These are phyloP conservation scores for Sacculina carcini DNA, from an alignment of 2,888 invertebrate genomes.

Conservation along the genomic window DNA sequence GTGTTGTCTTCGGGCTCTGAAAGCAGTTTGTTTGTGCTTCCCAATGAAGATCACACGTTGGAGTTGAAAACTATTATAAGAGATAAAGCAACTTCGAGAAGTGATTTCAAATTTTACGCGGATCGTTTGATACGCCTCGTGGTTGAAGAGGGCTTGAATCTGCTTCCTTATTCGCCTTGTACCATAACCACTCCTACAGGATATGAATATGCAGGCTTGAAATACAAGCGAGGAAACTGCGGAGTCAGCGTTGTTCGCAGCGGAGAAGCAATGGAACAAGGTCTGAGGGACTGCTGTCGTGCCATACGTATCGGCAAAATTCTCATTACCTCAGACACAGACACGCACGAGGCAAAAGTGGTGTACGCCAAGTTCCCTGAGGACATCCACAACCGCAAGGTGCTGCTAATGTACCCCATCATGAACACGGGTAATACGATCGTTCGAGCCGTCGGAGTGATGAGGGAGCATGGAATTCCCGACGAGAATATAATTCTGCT, in stretches of 20 bases:
- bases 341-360: conserved; percentile 84
- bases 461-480: conserved; percentile 75
- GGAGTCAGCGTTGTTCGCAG: conserved; percentile 79
- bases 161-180: conserved; percentile 72
- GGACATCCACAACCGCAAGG: conserved; percentile 43
- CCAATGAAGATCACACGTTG: conserved; percentile 10
- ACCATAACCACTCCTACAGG: conserved; percentile 81
- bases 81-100: conserved; percentile 43
- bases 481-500: conserved; percentile 89
- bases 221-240: conserved; percentile 90
- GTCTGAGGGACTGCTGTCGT: conserved; percentile 81
- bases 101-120: conserved; percentile 96
- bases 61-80: conserved; percentile 25
- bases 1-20: conserved; percentile 8
- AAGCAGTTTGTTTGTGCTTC: conserved; percentile 10
- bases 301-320: conserved; percentile 97
- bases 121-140: conserved; percentile 88
- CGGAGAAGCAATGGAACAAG: conserved; percentile 84
- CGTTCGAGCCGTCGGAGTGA: conserved; percentile 66
- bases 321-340: conserved; percentile 79
- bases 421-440: conserved; percentile 96
- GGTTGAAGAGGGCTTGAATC: conserved; percentile 92
- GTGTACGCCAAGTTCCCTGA: conserved; percentile 92
- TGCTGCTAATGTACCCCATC: conserved; percentile 85
- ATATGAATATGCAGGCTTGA: conserved; percentile 64